These are phyloP conservation scores for Noctua fimbriata DNA, from an alignment of 2,888 invertebrate genomes.

Conservation along the genomic window DNA sequence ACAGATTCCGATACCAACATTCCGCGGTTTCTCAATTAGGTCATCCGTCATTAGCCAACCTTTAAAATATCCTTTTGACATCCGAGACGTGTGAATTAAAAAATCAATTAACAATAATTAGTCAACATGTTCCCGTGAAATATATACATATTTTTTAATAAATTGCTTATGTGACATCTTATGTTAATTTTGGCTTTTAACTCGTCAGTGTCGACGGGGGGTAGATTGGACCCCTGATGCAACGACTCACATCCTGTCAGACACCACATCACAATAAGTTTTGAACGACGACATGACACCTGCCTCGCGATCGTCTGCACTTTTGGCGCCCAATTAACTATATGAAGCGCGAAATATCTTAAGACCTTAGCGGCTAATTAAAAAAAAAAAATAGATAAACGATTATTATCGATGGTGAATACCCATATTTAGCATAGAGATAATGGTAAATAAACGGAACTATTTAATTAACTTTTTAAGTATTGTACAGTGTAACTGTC, in stretches of 20 bases:
- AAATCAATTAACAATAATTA: slow-evolving; percentile 44
- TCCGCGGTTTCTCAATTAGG: slow-evolving; percentile 8
- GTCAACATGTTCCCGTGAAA: slow-evolving; percentile 8
- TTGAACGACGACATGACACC: slow-evolving; percentile 44
- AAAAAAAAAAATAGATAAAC: slow-evolving; percentile 4
- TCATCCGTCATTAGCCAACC: slow-evolving; percentile 12
- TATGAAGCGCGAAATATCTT: slow-evolving; percentile 20
- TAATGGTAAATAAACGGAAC: slow-evolving; percentile 4
- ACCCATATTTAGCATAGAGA: slow-evolving; percentile 28
- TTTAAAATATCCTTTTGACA: slow-evolving; percentile 28
- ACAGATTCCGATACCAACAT: slow-evolving; percentile 2
- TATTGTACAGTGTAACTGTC: neutral
- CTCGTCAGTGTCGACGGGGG: slow-evolving; percentile 48
- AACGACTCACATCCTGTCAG: slow-evolving; percentile 9
- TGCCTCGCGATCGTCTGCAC: slow-evolving; percentile 22
- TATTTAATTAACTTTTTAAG: slow-evolving; percentile 2
- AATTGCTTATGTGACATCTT: slow-evolving; percentile 7
- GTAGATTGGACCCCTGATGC: slow-evolving; percentile 57
- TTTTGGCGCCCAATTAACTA: slow-evolving; percentile 49
- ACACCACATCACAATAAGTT: slow-evolving; percentile 21
- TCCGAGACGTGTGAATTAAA: slow-evolving; percentile 23
- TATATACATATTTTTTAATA: slow-evolving; percentile 1
- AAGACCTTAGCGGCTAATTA: neutral
- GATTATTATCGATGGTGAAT: slow-evolving; percentile 5
- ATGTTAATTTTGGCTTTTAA: slow-evolving; percentile 56